A percentile compares a stretch with the other conserved stretches of the same genome.
phyloP scores from a whole-genome alignment of 2,888 invertebrate genomes.

The Drosophila subquinaria region DNA sequence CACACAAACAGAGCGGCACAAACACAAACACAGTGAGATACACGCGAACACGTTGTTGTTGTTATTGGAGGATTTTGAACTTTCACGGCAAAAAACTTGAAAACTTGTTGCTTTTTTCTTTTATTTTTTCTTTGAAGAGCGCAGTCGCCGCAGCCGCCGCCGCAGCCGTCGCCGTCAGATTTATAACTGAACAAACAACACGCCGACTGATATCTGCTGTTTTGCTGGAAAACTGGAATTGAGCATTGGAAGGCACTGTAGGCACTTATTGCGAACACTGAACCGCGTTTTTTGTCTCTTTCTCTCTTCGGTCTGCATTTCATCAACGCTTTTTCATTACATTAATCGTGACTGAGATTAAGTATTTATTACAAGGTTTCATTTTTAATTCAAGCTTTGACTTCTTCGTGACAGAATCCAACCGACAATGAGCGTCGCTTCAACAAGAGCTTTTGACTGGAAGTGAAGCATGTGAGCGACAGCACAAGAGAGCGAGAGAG shows the following conservation, averaged over 20 bases:
- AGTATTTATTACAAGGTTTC: slow-evolving; percentile 4
- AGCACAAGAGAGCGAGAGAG: slow-evolving; percentile 15
- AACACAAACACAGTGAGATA: slow-evolving; percentile 3
- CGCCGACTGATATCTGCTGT: slow-evolving; percentile 10
- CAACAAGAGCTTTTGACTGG: slow-evolving; percentile 36
- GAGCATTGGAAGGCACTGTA: slow-evolving; percentile 40
- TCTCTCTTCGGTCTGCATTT: not conserved
- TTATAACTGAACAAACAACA: slow-evolving; percentile 44
- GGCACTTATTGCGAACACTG: not conserved
- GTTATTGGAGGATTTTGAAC: slow-evolving; percentile 46
- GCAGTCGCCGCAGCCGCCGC: slow-evolving; percentile 46
- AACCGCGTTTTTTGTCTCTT: not conserved
- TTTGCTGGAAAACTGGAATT: slow-evolving; percentile 39
- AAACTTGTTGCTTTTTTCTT: slow-evolving; percentile 50
- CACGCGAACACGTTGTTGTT: slow-evolving; percentile 35
- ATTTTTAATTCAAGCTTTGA: slow-evolving; percentile 47
- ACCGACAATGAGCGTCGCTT: slow-evolving; percentile 10
- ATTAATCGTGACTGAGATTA: slow-evolving; percentile 15
- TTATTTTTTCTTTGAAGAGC: slow-evolving; percentile 26
- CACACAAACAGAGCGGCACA: slow-evolving; percentile 3
- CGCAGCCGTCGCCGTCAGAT: slow-evolving; percentile 48
- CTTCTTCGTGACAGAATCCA: slow-evolving; percentile 9
- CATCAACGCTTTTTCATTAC: slow-evolving; percentile 8
- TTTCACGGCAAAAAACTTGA: slow-evolving; percentile 46
- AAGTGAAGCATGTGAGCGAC: slow-evolving; percentile 17